These are phyloP conservation scores for Ptychadena robeensis DNA, from an alignment of 2,797 vertebrate genomes.

Conservation along the genomic window DNA sequence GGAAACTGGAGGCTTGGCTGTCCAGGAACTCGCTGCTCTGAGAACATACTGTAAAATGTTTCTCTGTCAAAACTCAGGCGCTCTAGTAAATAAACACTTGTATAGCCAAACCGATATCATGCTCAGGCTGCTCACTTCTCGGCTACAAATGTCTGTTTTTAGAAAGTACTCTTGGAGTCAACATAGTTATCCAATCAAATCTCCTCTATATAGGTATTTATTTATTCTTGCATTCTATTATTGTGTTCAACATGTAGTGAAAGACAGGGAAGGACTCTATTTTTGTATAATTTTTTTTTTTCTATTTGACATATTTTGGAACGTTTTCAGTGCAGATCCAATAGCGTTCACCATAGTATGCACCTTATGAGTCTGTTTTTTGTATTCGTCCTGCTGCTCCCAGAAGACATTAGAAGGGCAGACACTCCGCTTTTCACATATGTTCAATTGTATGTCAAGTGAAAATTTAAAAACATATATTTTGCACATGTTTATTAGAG, in stretches of 20 bases:
- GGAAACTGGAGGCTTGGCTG: neutral
- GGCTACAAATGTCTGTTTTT: neutral
- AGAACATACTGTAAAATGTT: constrained; percentile 1
- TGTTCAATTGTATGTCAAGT: neutral
- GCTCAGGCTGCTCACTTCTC: neutral
- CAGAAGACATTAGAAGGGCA: neutral
- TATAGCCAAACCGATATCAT: neutral
- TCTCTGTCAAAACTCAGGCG: neutral
- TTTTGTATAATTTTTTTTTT: too few species aligned
- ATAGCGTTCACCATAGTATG: neutral
- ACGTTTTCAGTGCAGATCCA: too few species aligned
- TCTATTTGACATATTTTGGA: neutral
- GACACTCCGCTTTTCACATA: neutral
- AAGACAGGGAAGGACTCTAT: neutral
- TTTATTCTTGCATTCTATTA: too few species aligned
- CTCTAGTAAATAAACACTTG: neutral
- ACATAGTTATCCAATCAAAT: neutral
- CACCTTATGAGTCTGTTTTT: neutral
- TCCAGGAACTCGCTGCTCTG: neutral
- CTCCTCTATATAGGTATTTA: too few species aligned
- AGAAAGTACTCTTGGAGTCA: neutral
- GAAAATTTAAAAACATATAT: too few species aligned
- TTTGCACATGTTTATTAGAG: too few species aligned
- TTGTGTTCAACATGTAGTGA: too few species aligned
- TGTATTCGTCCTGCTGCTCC: neutral